Base-by-base conservation (phyloP, 2,888 invertebrate genomes). In the Ochropleura leucogaster region DNA sequence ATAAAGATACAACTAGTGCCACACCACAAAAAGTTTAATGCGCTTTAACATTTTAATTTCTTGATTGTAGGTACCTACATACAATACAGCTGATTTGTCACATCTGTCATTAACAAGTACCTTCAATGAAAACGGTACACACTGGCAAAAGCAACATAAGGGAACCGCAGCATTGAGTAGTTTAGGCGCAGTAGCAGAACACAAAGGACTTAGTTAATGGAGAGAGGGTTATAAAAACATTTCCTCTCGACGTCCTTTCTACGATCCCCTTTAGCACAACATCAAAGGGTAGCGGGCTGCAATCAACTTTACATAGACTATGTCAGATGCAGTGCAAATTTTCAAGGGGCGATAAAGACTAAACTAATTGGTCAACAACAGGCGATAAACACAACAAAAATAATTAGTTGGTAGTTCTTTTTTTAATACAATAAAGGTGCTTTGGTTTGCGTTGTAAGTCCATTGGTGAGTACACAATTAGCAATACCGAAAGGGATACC, bases 281-380 rank as follows among this genome's bases (percentile, higher is more conserved):
- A 67, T 80, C 76, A 80, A 80, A 76, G 67, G 59, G 46, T 20
- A 55, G 10, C 16, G 30, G 10, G 10, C 46, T 68, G 42, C 80
- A 80, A 66, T 46, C 44, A 75, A 62, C 12, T 60, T 66, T 57
- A 46, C 46, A 3, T 42, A 62, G 0, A 12, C 14, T 8, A 62
- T 62, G n/a, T 75, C 53, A 77, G 47, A 47, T 69, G 53, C 53
- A 53, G 46, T 16, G 30, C 16, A 14, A 44, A 62, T 16, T 69
- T 2, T 59, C 44, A 59, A 42, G 18, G 14, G 18, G 16, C 46
- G 42, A 42, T 18, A 40, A 4, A 46, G 30, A n/a, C n/a, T 57
- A 30, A 57, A 57, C 4, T 53, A 1, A 59, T 30, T 42, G 14
- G 20, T 72, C 42, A 42, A 49, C 42, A 42, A 18, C 18, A 42